Base-by-base conservation (phyloP, 2,797 vertebrate species). In the Danio albolineatus region DNA sequence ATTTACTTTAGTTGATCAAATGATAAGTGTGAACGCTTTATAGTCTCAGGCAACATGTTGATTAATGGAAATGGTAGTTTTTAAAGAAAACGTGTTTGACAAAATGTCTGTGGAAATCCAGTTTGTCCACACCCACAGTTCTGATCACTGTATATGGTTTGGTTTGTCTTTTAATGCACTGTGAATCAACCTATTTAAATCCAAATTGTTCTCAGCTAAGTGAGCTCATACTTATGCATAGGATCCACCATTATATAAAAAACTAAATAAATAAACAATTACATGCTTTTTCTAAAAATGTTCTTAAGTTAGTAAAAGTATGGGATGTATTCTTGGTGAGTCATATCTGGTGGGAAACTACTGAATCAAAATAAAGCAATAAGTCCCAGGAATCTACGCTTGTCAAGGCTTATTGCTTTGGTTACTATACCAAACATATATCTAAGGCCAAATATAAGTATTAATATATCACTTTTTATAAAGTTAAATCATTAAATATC, bases 1-100 rank as follows among this genome's bases (percentile, higher is more conserved):
- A 41, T 73, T 59, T 59, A 12, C 4, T 72, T 72, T 19, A 43
- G 54, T 12, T 73, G 43, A 48, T 73, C 71, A 46, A 46, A 73
- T 7, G 56, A 60, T 60, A 28, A n/a, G 39, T 46, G 44, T 0
- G 10, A 73, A 36, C 54, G 16, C 38, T 59, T 73, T 59, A 21
- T 57, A 73, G 19, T 59, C 17, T 28, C 13, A 28, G 14, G 5
- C 12, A 59, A 46, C 19, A 1, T 59, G 17, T 10, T 73, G 53
- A 59, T 60, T 44, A 39, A 39, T 41, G n/a, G 12, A 67, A 49
- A 38, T 38, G 0, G 5, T 13, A 10, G 48, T 41, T 64, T 43
- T 19, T 10, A 41, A 28, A 28, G 28, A 28, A 28, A 28, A 28
- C 16, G 9, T 62, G 12, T n/a, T 62, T 36, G 38, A n/a, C n/a